phyloP scores from a whole-genome alignment of 2,113 vertebrate species.

The Ifrita kowaldi region DNA sequence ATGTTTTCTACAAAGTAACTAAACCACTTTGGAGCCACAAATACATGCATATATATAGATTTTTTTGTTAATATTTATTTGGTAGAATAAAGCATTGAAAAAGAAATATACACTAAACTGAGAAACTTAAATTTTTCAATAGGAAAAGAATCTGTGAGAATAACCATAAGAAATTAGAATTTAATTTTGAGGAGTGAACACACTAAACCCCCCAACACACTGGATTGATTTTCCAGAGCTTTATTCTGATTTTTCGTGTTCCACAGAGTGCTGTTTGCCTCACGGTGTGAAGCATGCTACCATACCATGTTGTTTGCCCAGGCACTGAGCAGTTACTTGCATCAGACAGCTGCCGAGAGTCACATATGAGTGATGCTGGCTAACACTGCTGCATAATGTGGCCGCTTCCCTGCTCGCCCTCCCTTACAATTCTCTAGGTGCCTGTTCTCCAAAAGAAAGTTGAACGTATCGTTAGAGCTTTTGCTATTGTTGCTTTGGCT shows the following conservation, averaged over 20 bases:
- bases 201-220: not conserved
- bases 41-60: not conserved
- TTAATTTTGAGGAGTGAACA: not conserved
- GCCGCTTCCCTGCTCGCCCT: not conserved
- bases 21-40: not conserved
- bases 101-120: not conserved
- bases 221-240: not conserved
- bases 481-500: slow-evolving; percentile 20
- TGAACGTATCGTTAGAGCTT: not conserved
- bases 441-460: not conserved
- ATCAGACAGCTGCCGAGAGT: slow-evolving; percentile 24
- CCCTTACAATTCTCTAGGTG: not conserved
- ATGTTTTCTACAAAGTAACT: not conserved
- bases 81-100: not conserved
- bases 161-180: not conserved
- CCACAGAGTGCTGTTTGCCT: not conserved
- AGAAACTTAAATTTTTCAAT: not conserved
- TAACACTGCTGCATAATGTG: slow-evolving; percentile 9
- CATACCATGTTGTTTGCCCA: slow-evolving; percentile 16
- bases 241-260: not conserved
- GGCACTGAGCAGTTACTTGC: slow-evolving; percentile 3
- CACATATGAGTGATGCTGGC: slow-evolving; percentile 16
- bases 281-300: not conserved
- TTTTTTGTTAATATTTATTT: not conserved
- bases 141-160: not conserved